Percentiles rank a stretch among this genome's conserved stretches.
Evolutionary conservation across 1,140 invertebrate genomes (phyloP).

Genomic region (Drosophila santomea): DNA sequence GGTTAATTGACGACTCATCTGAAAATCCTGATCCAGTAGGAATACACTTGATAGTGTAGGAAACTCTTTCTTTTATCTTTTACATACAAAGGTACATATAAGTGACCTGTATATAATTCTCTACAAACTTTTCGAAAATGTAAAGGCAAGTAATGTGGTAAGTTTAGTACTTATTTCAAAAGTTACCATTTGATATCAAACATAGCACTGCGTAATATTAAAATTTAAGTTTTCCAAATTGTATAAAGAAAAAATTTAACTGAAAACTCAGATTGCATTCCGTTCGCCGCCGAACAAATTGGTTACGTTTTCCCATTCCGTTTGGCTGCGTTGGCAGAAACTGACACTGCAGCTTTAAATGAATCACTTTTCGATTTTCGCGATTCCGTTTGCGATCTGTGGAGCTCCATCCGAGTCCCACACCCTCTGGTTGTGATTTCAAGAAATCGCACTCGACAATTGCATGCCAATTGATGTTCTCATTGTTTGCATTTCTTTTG

Average conservation of each 20-base stretch:
- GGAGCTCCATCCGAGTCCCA: background rate
- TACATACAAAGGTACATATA: too few species aligned
- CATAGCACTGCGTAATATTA: too few species aligned
- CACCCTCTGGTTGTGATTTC: slow-evolving; percentile 24
- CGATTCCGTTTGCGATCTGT: slow-evolving; percentile 12
- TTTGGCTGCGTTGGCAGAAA: slow-evolving; percentile 7
- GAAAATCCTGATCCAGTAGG: too few species aligned
- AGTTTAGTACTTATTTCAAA: too few species aligned
- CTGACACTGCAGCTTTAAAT: slow-evolving; percentile 19
- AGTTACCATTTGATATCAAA: too few species aligned
- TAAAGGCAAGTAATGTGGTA: too few species aligned
- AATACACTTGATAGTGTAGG: too few species aligned
- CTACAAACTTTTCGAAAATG: too few species aligned
- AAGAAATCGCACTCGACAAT: slow-evolving; percentile 32
- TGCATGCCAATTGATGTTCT: slow-evolving; percentile 38
- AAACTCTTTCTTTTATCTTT: too few species aligned
- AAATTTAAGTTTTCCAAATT: too few species aligned
- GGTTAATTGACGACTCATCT: too few species aligned
- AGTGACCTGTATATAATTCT: too few species aligned
- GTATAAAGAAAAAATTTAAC: background rate
- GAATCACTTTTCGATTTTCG: slow-evolving; percentile 34
- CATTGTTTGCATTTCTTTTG: slow-evolving; percentile 45
- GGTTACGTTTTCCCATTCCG: slow-evolving; percentile 9
- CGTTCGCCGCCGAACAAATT: slow-evolving; percentile 12
- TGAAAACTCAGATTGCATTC: background rate